phyloP scores from a whole-genome alignment of 2,797 vertebrate genomes.

The Mus caroli region DNA sequence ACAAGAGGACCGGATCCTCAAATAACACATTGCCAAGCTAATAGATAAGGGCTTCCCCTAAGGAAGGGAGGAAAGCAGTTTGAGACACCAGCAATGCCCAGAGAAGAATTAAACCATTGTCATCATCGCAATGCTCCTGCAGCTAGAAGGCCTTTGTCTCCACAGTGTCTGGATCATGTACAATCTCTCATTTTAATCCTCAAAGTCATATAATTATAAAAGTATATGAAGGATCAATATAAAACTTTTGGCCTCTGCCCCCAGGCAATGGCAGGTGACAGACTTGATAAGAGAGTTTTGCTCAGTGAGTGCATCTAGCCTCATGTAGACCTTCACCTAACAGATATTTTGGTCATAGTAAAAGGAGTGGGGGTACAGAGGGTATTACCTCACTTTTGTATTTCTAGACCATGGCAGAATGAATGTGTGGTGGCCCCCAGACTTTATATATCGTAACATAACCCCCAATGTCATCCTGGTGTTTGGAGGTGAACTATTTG shows the following conservation, averaged over 20 bases:
- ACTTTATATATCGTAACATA: neutral
- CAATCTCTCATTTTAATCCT: neutral
- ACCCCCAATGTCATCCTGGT: neutral
- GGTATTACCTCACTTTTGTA: neutral
- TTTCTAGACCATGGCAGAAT: neutral
- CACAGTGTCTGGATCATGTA: neutral
- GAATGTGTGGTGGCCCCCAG: neutral
- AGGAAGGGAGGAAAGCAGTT: neutral
- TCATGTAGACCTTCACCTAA: rapidly evolving
- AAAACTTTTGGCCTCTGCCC: neutral
- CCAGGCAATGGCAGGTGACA: neutral
- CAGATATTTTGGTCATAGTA: neutral
- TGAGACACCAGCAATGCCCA: neutral
- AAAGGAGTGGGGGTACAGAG: neutral
- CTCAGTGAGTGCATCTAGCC: neutral
- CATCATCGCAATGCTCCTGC: neutral
- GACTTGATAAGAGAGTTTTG: neutral
- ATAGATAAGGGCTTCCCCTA: neutral
- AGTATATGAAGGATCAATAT: neutral
- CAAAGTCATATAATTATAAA: neutral
- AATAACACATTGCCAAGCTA: neutral
- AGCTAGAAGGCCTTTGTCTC: neutral
- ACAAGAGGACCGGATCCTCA: neutral
- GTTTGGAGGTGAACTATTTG: neutral
- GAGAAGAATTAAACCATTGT: neutral